Percentiles rank a stretch among this genome's conserved stretches.
Evolutionary conservation across 2,797 vertebrate species (phyloP).

Genomic region (Apogon talboti): DNA sequence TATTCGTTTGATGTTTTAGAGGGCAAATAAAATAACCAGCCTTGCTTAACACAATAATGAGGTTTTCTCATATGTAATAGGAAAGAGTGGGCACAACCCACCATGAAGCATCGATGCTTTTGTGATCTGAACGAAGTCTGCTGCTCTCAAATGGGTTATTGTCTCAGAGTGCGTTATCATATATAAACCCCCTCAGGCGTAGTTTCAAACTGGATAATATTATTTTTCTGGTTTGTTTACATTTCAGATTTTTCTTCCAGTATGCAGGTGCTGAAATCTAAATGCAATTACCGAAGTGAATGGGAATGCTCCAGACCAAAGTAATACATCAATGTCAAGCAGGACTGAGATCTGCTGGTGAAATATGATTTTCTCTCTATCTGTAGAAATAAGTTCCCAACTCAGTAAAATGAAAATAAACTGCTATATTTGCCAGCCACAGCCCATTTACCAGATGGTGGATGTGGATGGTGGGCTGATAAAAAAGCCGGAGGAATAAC

Average conservation of each 20-base stretch:
- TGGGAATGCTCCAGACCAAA: conserved; percentile 55
- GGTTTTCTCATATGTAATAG: not conserved
- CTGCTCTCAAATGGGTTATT: conserved; percentile 30
- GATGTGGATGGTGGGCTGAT: conserved; percentile 45
- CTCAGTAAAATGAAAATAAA: conserved; percentile 66
- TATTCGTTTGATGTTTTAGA: conserved; percentile 6
- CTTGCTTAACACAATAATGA: conserved; percentile 11
- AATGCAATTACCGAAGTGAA: conserved; percentile 69
- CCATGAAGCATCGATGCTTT: not conserved
- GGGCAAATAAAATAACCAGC: conserved; percentile 1
- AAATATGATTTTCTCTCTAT: conserved; percentile 72
- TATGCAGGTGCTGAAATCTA: conserved; percentile 59
- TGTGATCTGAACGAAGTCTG: conserved; percentile 14
- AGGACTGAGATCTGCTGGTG: conserved; percentile 58
- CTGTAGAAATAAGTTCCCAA: conserved; percentile 65
- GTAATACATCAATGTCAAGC: conserved; percentile 75
- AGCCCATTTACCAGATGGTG: conserved; percentile 58
- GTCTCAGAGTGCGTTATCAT: conserved; percentile 40
- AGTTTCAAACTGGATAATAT: conserved; percentile 57
- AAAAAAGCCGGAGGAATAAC: conserved; percentile 35
- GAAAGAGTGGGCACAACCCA: not conserved
- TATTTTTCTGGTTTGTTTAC: conserved; percentile 63
- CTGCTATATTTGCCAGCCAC: conserved; percentile 55
- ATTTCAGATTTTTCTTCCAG: conserved; percentile 53
- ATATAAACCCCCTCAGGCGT: conserved; percentile 18